phyloP scores from a whole-genome alignment of 2,797 vertebrate genomes.

The Ceryle rudis region DNA sequence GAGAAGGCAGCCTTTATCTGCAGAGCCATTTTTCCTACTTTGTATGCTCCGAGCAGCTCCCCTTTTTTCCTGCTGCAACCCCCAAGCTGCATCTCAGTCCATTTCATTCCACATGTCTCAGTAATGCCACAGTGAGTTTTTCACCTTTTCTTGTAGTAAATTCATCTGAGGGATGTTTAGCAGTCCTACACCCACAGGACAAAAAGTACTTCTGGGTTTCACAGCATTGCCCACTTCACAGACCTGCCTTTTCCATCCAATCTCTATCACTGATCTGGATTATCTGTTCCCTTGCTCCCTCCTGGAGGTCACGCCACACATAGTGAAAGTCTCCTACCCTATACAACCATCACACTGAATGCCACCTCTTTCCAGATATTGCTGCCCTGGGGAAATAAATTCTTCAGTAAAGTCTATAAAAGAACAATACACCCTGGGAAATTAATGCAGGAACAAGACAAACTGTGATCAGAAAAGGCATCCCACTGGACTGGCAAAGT shows the following conservation, averaged over 20 bases:
- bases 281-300: not conserved
- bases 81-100: conserved; percentile 1
- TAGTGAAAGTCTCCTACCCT: not conserved
- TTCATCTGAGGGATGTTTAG: not conserved
- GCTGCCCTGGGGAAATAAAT: not conserved
- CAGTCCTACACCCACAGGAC: not conserved
- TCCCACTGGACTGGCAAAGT: not conserved
- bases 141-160: not conserved
- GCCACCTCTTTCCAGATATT: not conserved
- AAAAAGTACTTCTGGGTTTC: not conserved
- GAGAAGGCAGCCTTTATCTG: conserved; percentile 66
- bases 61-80: not conserved
- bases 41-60: conserved; percentile 5
- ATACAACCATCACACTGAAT: not conserved
- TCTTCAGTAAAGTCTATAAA: not conserved
- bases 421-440: not conserved
- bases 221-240: not conserved
- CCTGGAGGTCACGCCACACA: not conserved
- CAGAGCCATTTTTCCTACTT: conserved; percentile 56
- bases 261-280: not conserved
- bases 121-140: not conserved
- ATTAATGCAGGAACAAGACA: not conserved
- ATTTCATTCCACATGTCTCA: conserved; percentile 4
- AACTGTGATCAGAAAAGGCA: not conserved
- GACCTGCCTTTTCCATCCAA: not conserved